Evolutionary conservation across 2,113 vertebrate species (phyloP), one percentile per base, ranked within the genome.

Genomic region (Perca fluviatilis): DNA sequence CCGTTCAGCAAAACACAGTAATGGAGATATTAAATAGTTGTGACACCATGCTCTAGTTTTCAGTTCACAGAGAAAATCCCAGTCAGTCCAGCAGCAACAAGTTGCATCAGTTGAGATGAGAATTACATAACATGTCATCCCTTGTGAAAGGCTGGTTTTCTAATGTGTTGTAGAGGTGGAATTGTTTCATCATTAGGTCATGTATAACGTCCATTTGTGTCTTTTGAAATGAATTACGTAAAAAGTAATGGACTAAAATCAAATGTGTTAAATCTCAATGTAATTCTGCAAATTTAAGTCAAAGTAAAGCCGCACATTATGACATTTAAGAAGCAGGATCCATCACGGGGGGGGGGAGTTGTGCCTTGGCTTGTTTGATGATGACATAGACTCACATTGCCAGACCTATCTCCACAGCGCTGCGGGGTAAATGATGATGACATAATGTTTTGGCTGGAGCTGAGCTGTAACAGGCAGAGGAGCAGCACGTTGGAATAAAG

Each of bases 21-120:
- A 91, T 88, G 51, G 78, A 72, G 83, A 91, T 64, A 21, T 30
- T 86, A 75, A 93, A 80, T 13, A 30, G 68, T 89, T 83, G 74
- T 87, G 86, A 92, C 91, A 86, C 19, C 5, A 2, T 62, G 47
- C 76, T 93, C 66, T 49, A 66, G 71, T 54, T 83, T 56, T 83
- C 47, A 54, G 74, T 63, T 72, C 72, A 9, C 60, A 40, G 76
- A 76, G n/a, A 82, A 56, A 21, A 62, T 43, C 70, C 46, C 23
- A 36, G 80, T 33, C 50, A 53, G 60, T 64, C 79, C 53, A 53
- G 62, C 53, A 56, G 62, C 76, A 72, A 77, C 77, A 66, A 73
- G 60, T 74, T 76, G 83, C 33, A 79, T 66, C 23, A 4, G 47
- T 51, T 57, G 43, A 76, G 78, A 87, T 63, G 51, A 83, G 18